A percentile compares a stretch with the other conserved stretches of the same genome.
Evolutionary conservation across 2,113 vertebrate species (phyloP).

Genomic region (Phrynosoma blainvillii): DNA sequence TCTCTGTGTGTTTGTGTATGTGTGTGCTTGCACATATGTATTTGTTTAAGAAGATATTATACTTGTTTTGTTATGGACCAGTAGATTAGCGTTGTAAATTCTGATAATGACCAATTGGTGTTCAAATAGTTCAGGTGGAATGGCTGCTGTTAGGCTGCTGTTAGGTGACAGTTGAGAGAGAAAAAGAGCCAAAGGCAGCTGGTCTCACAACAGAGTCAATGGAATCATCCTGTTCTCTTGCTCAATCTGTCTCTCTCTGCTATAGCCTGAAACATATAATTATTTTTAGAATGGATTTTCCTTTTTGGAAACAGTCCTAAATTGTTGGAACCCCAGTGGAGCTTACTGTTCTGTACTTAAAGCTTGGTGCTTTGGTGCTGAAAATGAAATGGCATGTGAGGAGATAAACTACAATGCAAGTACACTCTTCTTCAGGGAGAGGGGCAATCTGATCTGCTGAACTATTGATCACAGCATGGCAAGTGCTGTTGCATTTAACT

Average conservation of each 20-base stretch:
- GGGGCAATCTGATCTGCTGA: rapidly evolving
- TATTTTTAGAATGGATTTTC: not conserved
- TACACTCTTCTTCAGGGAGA: not conserved
- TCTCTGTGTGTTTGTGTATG: no score
- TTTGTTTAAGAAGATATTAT: no score
- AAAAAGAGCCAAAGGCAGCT: not conserved
- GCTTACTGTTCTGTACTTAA: not conserved
- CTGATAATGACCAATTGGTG: not conserved
- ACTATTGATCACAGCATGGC: not conserved
- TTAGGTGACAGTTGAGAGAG: not conserved
- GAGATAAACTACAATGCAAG: not conserved
- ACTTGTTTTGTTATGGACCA: no score
- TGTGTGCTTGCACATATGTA: no score
- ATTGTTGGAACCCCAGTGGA: not conserved
- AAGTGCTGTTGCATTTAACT: not conserved
- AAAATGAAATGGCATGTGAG: not conserved
- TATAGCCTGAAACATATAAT: not conserved
- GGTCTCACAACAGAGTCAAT: not conserved
- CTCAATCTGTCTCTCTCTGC: not conserved
- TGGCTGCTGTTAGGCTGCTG: not conserved
- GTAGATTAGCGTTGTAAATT: not conserved
- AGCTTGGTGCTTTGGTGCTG: not conserved
- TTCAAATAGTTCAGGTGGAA: not conserved
- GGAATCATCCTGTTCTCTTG: no score
- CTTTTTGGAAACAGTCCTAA: not conserved